Conservation (phyloP, 2,888 invertebrate genomes). For the Mesoligia furuncula region DNA sequence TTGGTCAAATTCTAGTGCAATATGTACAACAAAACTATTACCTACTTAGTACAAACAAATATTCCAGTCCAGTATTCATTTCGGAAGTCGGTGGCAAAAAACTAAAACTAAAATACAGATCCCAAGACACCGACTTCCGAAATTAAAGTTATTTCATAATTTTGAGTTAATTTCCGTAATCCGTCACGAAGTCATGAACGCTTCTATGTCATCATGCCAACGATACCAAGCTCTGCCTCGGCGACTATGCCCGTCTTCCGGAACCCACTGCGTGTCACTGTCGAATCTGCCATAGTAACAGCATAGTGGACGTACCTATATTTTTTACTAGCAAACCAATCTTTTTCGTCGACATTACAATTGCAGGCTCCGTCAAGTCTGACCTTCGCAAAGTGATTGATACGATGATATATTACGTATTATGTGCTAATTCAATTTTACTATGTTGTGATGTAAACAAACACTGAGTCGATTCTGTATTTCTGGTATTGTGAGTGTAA, state of each 20-base stretch:
- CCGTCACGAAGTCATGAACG: neutral
- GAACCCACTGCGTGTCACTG: neutral
- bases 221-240: neutral
- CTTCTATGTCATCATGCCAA: neutral
- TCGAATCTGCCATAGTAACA: neutral
- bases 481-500: slow-evolving; percentile 18
- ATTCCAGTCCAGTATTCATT: no score
- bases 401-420: slow-evolving; percentile 32
- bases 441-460: slow-evolving; percentile 36
- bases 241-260: neutral
- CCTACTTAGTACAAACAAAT: no score
- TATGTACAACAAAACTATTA: no score
- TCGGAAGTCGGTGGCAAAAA: no score
- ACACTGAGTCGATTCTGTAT: slow-evolving; percentile 18
- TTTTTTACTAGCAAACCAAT: neutral
- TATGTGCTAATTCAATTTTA: slow-evolving; percentile 37
- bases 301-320: neutral
- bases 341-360: slow-evolving; percentile 6
- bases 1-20: no score
- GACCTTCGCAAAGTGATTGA: slow-evolving; percentile 71
- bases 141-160: no score
- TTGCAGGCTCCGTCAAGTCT: slow-evolving; percentile 56
- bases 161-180: no score
- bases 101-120: no score
- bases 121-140: no score